These are phyloP conservation scores for Caenorhabditis sp. DNA, from an alignment of 2,888 invertebrate genomes.

Conservation along the genomic window DNA sequence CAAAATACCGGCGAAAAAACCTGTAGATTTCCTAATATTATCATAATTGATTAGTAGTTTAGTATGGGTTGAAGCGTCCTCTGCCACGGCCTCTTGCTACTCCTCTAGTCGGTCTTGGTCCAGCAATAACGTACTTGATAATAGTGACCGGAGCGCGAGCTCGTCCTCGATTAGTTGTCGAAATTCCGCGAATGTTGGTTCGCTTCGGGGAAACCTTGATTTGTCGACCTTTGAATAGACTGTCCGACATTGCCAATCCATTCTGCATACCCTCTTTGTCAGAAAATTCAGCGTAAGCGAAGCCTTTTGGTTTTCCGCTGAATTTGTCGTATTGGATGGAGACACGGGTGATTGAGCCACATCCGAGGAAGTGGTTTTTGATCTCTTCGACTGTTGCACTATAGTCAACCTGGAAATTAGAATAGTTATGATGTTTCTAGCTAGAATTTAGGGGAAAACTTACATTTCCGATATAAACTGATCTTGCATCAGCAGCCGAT, in stretches of 20 bases:
- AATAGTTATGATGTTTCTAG: too few relatives aligned
- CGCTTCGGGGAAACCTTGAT: constrained; percentile 98
- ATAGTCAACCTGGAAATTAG: constrained; percentile 81
- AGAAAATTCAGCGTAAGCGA: constrained; percentile 98
- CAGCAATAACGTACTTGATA: too few relatives aligned
- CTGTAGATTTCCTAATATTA: too few relatives aligned
- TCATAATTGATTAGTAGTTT: too few relatives aligned
- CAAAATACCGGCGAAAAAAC: too few relatives aligned
- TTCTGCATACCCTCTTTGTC: constrained; percentile 96
- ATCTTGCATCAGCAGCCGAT: constrained; percentile 93
- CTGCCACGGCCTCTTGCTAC: too few relatives aligned
- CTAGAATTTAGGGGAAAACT: constrained; percentile 34
- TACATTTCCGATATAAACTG: constrained; percentile 81
- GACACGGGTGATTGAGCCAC: constrained; percentile 96
- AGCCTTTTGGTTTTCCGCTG: constrained; percentile 98
- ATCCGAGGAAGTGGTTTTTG: constrained; percentile 98
- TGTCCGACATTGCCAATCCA: constrained; percentile 97
- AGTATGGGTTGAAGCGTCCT: too few relatives aligned
- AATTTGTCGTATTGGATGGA: constrained; percentile 98
- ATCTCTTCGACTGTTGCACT: constrained; percentile 97
- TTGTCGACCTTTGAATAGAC: constrained; percentile 94
- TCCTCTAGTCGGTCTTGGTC: too few relatives aligned
- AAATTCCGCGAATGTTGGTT: constrained; percentile 95
- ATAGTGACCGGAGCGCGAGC: too few relatives aligned
- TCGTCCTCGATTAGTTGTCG: constrained; percentile 87